Conservation (phyloP, 2,797 vertebrate genomes). For the Tarsius wallacei region DNA sequence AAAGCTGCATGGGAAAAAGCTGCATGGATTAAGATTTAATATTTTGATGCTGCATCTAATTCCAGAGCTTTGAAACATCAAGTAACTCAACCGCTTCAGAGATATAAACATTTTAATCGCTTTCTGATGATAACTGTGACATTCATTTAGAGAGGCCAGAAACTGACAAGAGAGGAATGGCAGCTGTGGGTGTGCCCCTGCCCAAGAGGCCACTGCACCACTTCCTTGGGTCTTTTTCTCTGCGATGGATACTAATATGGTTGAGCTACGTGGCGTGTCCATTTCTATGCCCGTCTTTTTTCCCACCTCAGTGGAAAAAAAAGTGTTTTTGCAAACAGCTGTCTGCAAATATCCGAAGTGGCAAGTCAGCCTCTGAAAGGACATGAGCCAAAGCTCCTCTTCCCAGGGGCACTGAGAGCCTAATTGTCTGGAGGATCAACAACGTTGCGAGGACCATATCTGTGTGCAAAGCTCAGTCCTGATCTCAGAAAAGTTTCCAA, state of each 20-base stretch:
- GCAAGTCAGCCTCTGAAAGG: fast-evolving
- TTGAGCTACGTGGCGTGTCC: background rate
- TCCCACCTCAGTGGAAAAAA: background rate
- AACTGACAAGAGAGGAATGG: background rate
- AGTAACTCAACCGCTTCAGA: conserved; percentile 11
- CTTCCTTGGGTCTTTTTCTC: background rate
- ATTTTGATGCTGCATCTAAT: conserved; percentile 36
- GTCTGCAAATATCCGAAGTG: background rate
- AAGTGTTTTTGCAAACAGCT: background rate
- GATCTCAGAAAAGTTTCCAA: conserved; percentile 24
- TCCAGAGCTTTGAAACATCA: conserved; percentile 1
- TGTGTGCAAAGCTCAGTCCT: background rate
- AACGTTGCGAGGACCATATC: background rate
- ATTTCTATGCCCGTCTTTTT: background rate
- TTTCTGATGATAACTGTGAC: background rate
- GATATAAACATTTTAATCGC: background rate
- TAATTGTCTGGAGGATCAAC: background rate
- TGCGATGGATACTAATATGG: background rate
- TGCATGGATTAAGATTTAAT: conserved; percentile 11
- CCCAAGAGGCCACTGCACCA: background rate
- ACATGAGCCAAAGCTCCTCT: background rate
- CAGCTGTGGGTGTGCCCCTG: background rate
- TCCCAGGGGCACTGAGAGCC: background rate
- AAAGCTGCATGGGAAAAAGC: background rate
- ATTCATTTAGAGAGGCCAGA: background rate